Percentiles rank a stretch among this genome's conserved stretches.
Conservation (phyloP, 2,888 invertebrate genomes). For the Tachystola acroxantha region DNA sequence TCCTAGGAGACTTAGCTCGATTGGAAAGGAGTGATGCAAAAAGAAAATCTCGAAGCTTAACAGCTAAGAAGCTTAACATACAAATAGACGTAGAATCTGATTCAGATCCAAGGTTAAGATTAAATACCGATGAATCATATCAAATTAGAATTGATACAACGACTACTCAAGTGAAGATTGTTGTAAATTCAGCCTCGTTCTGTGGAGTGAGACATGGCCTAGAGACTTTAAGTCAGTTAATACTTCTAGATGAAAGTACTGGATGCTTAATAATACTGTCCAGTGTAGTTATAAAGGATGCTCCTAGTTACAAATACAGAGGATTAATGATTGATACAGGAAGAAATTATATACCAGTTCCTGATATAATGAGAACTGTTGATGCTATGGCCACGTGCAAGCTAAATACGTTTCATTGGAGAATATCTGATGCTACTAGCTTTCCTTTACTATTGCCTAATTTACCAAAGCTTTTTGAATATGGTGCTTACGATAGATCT, state of each 20-base stretch:
- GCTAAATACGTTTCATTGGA: constrained; percentile 95
- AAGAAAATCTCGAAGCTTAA: constrained; percentile 23
- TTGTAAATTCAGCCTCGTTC: constrained; percentile 75
- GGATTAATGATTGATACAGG: constrained; percentile 94
- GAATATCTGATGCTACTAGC: constrained; percentile 91
- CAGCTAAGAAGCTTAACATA: constrained; percentile 37
- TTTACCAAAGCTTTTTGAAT: constrained; percentile 84
- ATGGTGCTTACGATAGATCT: constrained; percentile 89
- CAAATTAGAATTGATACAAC: constrained; percentile 73
- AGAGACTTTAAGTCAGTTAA: constrained; percentile 85
- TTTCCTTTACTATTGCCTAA: constrained; percentile 88
- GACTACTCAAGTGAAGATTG: constrained; percentile 62
- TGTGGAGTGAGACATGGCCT: constrained; percentile 87
- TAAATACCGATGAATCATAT: constrained; percentile 86
- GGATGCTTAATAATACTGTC: constrained; percentile 80
- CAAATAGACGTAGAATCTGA: constrained; percentile 73
- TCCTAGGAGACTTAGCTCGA: constrained; percentile 63
- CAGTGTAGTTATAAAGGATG: constrained; percentile 82
- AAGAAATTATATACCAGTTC: constrained; percentile 89
- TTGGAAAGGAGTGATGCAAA: constrained; percentile 55
- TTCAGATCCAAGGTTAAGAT: constrained; percentile 73
- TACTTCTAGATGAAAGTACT: constrained; percentile 83
- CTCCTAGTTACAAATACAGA: constrained; percentile 86
- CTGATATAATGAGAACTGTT: constrained; percentile 83
- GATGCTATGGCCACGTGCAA: constrained; percentile 93